phyloP scores from a whole-genome alignment of 2,888 invertebrate genomes.

The Thalpophila matura region DNA sequence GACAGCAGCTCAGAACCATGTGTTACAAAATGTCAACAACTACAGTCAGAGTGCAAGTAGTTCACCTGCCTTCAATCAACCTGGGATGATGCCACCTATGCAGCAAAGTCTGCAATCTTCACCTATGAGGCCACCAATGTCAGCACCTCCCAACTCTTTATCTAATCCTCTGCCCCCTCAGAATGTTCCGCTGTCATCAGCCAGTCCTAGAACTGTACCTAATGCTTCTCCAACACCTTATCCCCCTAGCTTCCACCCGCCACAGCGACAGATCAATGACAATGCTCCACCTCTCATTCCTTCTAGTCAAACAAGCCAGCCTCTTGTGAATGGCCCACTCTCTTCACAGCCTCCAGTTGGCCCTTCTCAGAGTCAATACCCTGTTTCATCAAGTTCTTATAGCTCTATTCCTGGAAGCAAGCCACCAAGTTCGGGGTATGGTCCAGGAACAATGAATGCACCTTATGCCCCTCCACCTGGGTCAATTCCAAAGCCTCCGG shows the following conservation, averaged over 20 bases:
- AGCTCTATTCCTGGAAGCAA: slow-evolving; percentile 64
- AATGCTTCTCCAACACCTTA: slow-evolving; percentile 74
- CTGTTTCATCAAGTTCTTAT: slow-evolving; percentile 69
- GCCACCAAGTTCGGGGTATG: slow-evolving; percentile 65
- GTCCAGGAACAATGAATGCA: slow-evolving; percentile 63
- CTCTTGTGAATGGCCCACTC: slow-evolving; percentile 82
- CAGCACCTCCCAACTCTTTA: slow-evolving; percentile 55
- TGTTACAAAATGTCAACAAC: slow-evolving; percentile 76
- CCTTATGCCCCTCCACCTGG: slow-evolving; percentile 63
- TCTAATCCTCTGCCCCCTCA: slow-evolving; percentile 67
- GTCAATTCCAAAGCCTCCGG: slow-evolving; percentile 64
- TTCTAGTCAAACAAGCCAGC: slow-evolving; percentile 84
- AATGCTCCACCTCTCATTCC: slow-evolving; percentile 85
- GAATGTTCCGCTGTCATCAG: slow-evolving; percentile 69
- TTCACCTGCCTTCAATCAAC: slow-evolving; percentile 86
- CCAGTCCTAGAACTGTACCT: slow-evolving; percentile 69
- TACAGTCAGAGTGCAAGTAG: slow-evolving; percentile 82
- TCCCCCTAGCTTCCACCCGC: slow-evolving; percentile 71
- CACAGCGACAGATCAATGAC: slow-evolving; percentile 82
- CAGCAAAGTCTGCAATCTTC: slow-evolving; percentile 75
- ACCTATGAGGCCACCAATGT: slow-evolving; percentile 71
- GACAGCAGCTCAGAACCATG: slow-evolving; percentile 69
- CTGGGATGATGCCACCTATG: slow-evolving; percentile 75
- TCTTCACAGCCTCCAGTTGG: slow-evolving; percentile 50
- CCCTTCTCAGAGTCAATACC: slow-evolving; percentile 55